Base-by-base conservation (phyloP, 1,140 invertebrate species). In the Homarus americanus region DNA sequence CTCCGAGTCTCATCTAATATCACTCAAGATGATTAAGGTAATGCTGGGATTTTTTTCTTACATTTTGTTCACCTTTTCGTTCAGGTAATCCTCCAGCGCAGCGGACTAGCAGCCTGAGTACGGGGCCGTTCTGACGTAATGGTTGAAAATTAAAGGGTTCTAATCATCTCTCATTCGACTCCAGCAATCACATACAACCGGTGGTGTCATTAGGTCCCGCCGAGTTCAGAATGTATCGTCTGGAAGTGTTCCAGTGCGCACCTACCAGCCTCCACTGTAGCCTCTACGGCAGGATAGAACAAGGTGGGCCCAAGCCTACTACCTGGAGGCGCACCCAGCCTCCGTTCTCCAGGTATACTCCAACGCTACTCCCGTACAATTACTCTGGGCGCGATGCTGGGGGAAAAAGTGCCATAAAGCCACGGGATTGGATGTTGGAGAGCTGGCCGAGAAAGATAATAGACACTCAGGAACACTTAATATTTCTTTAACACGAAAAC, bases 101-200 rank as follows among this genome's bases (percentile, higher is more conserved):
- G 86, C 49, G 53, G 76, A 79, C 76, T 28, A 72, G 34, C 86
- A 69, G 49, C 75, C 75, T 17, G 53, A 87, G 86, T 87, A 66
- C 86, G 75, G 86, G 86, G 86, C 75, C 66, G 40, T 40, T 80
- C 82, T 86, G 82, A 86, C 83, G 84, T 91, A 91, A 91, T 91
- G 91, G 91, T 82, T 72, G 69, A 87, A 91, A 91, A 91, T 91
- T 91, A 82, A 91, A 87, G 91, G 91, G 38, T 91, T 82, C 84
- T 91, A 91, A 91, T 91, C 75, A 91, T 91, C 91, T 91, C 84
- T 91, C 91, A 91, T 91, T 91, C 91, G 91, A 82, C 91, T 91
- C 83, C 79, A 75, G 84, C 91, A 91, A 91, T 91, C 91, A 87
- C 91, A 91, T 75, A 91, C 84, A 87, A 91, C 91, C 91, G 34